Evolutionary conservation across 2,113 vertebrate species (phyloP), one percentile per base, ranked within the genome.

Genomic region (Dissostichus mawsoni): DNA sequence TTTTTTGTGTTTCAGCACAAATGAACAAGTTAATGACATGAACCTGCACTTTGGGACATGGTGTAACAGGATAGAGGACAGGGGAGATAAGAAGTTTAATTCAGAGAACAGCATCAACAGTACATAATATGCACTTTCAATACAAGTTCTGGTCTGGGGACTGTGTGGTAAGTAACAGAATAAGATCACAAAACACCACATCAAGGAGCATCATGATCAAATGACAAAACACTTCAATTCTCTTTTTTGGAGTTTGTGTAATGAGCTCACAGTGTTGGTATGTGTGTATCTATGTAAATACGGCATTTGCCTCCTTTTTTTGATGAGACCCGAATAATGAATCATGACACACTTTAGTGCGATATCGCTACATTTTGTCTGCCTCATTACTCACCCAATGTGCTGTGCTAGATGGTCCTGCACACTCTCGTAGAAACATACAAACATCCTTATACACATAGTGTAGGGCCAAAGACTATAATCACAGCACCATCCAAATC

Each of bases 331-430:
- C 62, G 83, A 67, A 84, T 89, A 87, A 90, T 73, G 73, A 84
- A 79, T 87, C 76, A 63, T 75, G 85, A 86, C 85, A 76, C 4
- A 44, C 61, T 11, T 5, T 61, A 89, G 69, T 74, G 77, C 59
- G 77, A 81, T 78, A 68, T 41, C 0, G 41, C 61, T 74, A 73
- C 73, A 55, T 76, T 69, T 56, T 78, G 59, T 80, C 69, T 69
- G 69, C 83, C 78, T 91, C 82, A 79, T 93, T 93, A 90, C 77
- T 63, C 76, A n/a, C 29, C 45, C 81, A 88, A 65, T 89, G 86
- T 80, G 66, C 84, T 80, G 76, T 80, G 73, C 57, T 61, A 41
- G 55, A 55, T 75, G 50, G 25, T 50, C 53, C 50, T 65, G 61
- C 69, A 69, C 33, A 76, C 69, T n/a, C 14, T n/a, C 17, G 20